Evolutionary conservation across 2,113 vertebrate genomes (phyloP), one percentile per base, ranked within the genome.

Genomic region (Cebidichthys violaceus): DNA sequence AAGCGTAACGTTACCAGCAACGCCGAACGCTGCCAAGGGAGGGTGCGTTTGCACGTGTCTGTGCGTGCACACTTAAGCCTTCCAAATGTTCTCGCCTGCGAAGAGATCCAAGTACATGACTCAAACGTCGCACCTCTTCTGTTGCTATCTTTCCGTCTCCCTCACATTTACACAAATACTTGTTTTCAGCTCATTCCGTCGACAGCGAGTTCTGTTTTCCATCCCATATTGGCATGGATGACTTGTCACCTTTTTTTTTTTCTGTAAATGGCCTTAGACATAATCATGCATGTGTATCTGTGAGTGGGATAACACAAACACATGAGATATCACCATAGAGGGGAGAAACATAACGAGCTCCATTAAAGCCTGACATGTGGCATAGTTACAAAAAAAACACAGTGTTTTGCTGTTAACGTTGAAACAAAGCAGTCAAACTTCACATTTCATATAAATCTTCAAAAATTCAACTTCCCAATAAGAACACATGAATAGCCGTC

Each of bases 61-160:
- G 76, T 50, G 76, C n/a, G 50, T 65, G 74, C 62, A 75, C 90
- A 92, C 73, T 92, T 90, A 91, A 94, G 90, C 88, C 86, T 76
- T 92, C 92, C 93, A 94, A 95, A 92, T 94, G 93, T 93, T 94
- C 92, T 80, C 66, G 2, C 55, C 82, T 71, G 78, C 22, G 33
- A 75, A 82, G 52, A 39, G 75, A 81, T 92, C 92, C 93, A 94
- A 95, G 86, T 83, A 91, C 87, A 88, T 94, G 93, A 94, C 81
- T 95, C 92, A 94, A 90, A 86, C 70, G 33, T 94, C 90, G 90
- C 94, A 93, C 92, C 87, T 93, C 90, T 89, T 87, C 86, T 87
- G 72, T 68, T 90, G 80, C 88, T 88, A 75, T 77, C 86, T 86
- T 88, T 88, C 85, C 72, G 70, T 88, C 82, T 90, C 75, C 59